Evolutionary conservation across 2,797 vertebrate genomes (phyloP).

Genomic region (Acomys russatus): DNA sequence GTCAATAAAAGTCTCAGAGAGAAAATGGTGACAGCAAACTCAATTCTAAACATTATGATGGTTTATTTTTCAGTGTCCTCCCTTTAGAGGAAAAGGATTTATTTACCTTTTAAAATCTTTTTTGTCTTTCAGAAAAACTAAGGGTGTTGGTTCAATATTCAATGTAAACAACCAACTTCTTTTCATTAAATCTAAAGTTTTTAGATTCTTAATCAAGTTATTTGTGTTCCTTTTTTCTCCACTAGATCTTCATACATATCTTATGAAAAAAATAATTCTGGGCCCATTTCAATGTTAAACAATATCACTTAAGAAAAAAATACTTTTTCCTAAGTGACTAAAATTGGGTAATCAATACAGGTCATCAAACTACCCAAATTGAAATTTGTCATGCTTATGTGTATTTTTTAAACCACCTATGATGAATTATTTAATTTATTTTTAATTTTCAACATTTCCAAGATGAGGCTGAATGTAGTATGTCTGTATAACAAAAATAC

Average conservation of each 20-base stretch:
- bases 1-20: background rate
- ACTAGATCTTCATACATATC: background rate
- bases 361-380: background rate
- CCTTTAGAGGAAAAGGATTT: background rate
- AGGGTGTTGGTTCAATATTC: background rate
- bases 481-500: slow-evolving; percentile 15
- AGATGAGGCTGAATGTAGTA: background rate
- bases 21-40: background rate
- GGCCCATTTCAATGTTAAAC: background rate
- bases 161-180: background rate
- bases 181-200: background rate
- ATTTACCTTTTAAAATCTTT: background rate
- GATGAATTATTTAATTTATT: background rate
- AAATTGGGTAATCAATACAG: background rate
- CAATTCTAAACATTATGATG: background rate
- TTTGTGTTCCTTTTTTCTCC: background rate
- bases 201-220: background rate
- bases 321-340: background rate
- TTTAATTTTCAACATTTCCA: background rate
- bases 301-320: slow-evolving; percentile 17
- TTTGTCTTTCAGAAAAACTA: slow-evolving; percentile 32
- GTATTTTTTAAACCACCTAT: slow-evolving; percentile 44
- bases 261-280: background rate
- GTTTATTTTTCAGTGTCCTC: background rate
- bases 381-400: background rate